Evolutionary conservation across 1,140 invertebrate species (phyloP).

Genomic region (Drosophila micromelanica): DNA sequence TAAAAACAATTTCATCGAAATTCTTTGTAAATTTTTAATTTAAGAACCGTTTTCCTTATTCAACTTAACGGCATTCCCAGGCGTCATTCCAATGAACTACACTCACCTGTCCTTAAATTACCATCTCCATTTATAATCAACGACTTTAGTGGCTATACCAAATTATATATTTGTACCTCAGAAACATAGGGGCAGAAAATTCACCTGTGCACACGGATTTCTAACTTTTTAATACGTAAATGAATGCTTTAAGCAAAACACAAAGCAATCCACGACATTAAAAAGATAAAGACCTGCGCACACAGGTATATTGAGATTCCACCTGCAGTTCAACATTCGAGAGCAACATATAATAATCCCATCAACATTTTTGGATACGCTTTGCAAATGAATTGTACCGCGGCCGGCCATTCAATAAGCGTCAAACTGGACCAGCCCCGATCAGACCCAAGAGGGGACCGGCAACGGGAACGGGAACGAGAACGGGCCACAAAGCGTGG

Average conservation of each 20-base stretch:
- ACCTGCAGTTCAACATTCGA: constrained; percentile 68
- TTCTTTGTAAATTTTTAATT: too few species aligned
- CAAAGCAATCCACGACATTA: constrained; percentile 68
- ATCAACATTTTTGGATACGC: constrained; percentile 83
- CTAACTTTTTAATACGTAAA: constrained; percentile 82
- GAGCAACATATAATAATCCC: constrained; percentile 81
- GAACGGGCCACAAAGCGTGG: constrained; percentile 55
- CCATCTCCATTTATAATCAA: constrained; percentile 47
- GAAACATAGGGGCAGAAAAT: constrained; percentile 36
- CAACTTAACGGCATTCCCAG: constrained; percentile 9
- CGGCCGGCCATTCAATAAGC: constrained; percentile 44
- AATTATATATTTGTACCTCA: constrained; percentile 60
- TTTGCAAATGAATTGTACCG: constrained; percentile 81
- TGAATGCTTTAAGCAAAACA: constrained; percentile 72
- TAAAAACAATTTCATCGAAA: too few species aligned
- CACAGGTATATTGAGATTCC: constrained; percentile 57
- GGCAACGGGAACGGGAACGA: constrained; percentile 5
- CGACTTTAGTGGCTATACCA: constrained; percentile 29
- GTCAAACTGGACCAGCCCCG: constrained; percentile 43
- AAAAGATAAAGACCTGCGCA: constrained; percentile 70
- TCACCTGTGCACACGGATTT: constrained; percentile 82
- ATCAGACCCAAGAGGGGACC: constrained; percentile 21
- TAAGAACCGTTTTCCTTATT: neutral
- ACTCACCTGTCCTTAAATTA: constrained; percentile 35
- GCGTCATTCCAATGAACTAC: constrained; percentile 1